Conservation (phyloP, 1,140 invertebrate species). For the Epicauta chinensis region DNA sequence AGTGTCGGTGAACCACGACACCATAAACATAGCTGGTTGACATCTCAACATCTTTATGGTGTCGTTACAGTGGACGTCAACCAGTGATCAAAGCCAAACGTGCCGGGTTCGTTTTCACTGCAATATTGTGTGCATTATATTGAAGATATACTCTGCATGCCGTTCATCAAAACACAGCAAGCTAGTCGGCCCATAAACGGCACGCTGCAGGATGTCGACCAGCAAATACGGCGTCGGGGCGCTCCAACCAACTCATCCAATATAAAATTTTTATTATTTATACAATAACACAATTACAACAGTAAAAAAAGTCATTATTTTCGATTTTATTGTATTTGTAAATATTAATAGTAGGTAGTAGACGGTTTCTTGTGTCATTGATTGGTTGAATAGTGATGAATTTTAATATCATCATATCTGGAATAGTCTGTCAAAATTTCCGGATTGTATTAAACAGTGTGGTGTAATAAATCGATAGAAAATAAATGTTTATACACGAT, state of each 20-base stretch:
- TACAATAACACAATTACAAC: no score
- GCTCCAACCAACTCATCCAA: background rate
- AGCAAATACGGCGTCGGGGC: background rate
- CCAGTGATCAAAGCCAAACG: conserved; percentile 12
- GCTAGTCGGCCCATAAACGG: conserved; percentile 9
- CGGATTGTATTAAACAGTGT: no score
- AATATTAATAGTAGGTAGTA: no score
- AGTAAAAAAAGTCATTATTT: no score
- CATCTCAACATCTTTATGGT: conserved; percentile 25
- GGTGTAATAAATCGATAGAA: no score
- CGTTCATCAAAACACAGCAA: conserved; percentile 11
- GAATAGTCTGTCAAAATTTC: no score
- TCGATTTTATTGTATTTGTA: no score
- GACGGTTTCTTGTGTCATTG: no score
- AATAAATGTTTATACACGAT: conserved; percentile 3
- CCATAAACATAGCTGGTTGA: conserved; percentile 21
- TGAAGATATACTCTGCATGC: conserved; percentile 14
- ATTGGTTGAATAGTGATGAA: no score
- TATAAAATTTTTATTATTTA: no score
- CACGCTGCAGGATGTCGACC: conserved; percentile 9
- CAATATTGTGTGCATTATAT: conserved; percentile 2
- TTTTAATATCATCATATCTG: no score
- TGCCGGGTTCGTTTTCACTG: conserved; percentile 8
- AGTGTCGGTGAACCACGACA: conserved; percentile 22
- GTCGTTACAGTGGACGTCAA: conserved; percentile 18